Conservation (phyloP, 2,797 vertebrate genomes). For the Enteromius paludinosus region DNA sequence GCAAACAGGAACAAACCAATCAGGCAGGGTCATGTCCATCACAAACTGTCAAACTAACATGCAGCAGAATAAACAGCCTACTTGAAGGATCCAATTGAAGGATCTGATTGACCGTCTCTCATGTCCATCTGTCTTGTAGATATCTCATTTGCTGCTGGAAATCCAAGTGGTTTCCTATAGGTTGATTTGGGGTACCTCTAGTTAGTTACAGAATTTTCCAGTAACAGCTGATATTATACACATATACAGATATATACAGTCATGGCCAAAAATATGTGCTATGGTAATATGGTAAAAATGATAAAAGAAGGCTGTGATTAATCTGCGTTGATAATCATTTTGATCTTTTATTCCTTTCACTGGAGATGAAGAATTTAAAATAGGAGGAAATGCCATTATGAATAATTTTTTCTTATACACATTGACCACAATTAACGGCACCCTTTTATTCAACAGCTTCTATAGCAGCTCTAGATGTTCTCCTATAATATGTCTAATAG, state of each 20-base stretch:
- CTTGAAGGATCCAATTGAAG: slow-evolving; percentile 59
- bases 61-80: slow-evolving; percentile 62
- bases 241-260: not conserved
- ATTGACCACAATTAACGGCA: no score
- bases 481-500: no score
- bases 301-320: no score
- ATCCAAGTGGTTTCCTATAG: slow-evolving; percentile 66
- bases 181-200: slow-evolving; percentile 59
- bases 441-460: no score
- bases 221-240: not conserved
- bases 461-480: no score
- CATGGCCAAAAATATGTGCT: no score
- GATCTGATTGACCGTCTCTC: slow-evolving; percentile 65
- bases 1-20: slow-evolving; percentile 37
- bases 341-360: no score
- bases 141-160: slow-evolving; percentile 66
- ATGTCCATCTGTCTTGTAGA: slow-evolving; percentile 64
- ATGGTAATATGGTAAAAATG: no score
- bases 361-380: no score
- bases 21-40: slow-evolving; percentile 38
- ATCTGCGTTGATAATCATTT: no score
- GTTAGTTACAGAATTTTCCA: slow-evolving; percentile 42
- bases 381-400: no score
- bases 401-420: no score
- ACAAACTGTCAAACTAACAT: slow-evolving; percentile 57